A percentile compares a stretch with the other conserved stretches of the same genome.
These are phyloP conservation scores for Idris sp. DNA, from an alignment of 1,140 invertebrate species.

Conservation along the genomic window DNA sequence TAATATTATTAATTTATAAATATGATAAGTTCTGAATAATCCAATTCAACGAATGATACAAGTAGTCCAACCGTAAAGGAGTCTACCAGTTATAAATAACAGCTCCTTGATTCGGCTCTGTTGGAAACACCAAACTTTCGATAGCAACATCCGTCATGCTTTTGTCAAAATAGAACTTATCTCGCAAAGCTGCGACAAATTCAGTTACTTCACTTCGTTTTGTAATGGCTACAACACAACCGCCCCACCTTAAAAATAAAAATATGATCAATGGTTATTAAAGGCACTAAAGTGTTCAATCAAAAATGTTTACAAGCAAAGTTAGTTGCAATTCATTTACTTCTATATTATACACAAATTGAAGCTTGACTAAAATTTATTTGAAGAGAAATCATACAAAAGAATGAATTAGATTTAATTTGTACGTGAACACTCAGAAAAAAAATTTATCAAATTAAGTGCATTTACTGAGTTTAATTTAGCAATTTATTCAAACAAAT, in stretches of 20 bases:
- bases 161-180: constrained; percentile 83
- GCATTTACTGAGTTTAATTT: too few species aligned
- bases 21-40: too few species aligned
- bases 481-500: too few species aligned
- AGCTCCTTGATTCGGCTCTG: constrained; percentile 81
- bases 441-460: too few species aligned
- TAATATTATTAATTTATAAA: too few species aligned
- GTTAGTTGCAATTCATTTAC: constrained; percentile 28
- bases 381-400: too few species aligned
- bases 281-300: constrained; percentile 13
- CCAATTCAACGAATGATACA: too few species aligned
- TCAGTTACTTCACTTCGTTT: constrained; percentile 81
- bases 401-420: too few species aligned
- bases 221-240: constrained; percentile 93
- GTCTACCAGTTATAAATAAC: constrained; percentile 64
- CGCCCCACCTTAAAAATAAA: constrained; percentile 89
- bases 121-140: constrained; percentile 80
- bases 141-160: constrained; percentile 67
- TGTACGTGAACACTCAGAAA: too few species aligned
- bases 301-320: constrained; percentile 9
- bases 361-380: constrained; percentile 2
- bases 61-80: too few species aligned
- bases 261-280: constrained; percentile 39
- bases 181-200: constrained; percentile 85
- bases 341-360: constrained; percentile 18